Conservation (phyloP, 1,140 invertebrate species). For the Scaptomyza graminum region DNA sequence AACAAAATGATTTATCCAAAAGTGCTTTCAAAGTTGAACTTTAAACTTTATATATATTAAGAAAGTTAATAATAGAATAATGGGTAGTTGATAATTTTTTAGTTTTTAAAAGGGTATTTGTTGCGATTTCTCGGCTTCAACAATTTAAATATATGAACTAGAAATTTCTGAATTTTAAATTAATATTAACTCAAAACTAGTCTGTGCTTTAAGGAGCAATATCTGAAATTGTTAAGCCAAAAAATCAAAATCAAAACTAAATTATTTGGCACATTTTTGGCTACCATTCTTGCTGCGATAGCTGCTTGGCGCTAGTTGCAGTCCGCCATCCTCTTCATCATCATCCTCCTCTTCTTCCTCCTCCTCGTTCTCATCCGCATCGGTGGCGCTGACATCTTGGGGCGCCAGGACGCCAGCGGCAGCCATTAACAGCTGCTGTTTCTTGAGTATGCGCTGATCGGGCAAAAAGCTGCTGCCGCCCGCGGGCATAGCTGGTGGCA, state of each 20-base stretch:
- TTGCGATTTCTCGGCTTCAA: no score
- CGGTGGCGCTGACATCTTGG: conserved; percentile 9
- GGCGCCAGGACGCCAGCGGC: conserved; percentile 67
- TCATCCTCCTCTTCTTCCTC: conserved; percentile 7
- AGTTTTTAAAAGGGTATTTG: no score
- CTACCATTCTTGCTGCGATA: conserved; percentile 66
- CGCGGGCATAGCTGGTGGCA: conserved; percentile 29
- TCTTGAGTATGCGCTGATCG: conserved; percentile 77
- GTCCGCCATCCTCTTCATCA: conserved; percentile 7
- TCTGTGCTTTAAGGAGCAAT: no score
- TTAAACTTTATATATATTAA: neutral
- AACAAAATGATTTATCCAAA: neutral
- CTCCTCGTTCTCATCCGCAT: conserved; percentile 19
- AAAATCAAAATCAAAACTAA: conserved; percentile 9
- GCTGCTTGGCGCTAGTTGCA: conserved; percentile 25
- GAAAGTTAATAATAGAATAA: neutral
- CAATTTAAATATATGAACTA: no score
- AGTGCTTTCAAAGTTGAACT: neutral
- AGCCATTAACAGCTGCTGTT: conserved; percentile 71
- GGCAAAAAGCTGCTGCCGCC: conserved; percentile 75
- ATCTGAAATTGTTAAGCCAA: no score
- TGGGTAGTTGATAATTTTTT: no score
- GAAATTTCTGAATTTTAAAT: no score
- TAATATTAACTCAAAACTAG: no score
- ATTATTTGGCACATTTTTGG: conserved; percentile 11